Conservation (phyloP, 2,888 invertebrate species). For the Rhingia campestris region DNA sequence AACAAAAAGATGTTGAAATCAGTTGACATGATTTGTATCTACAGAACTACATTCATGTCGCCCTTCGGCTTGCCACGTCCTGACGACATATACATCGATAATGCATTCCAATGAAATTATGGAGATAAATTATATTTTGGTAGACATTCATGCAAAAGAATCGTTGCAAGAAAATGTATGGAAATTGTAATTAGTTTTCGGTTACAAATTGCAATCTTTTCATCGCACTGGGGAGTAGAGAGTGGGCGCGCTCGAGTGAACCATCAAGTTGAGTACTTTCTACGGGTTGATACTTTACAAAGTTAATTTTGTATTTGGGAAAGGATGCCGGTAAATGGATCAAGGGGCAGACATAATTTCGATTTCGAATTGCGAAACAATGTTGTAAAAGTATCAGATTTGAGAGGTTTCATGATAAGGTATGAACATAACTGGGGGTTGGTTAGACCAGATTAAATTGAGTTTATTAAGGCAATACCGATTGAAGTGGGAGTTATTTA, state of each 20-base stretch:
- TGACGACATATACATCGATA: slow-evolving; percentile 28
- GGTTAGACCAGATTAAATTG: no score
- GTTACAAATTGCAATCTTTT: slow-evolving; percentile 46
- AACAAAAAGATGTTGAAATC: slow-evolving; percentile 48
- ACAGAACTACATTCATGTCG: slow-evolving; percentile 21
- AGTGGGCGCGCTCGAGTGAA: slow-evolving; percentile 9
- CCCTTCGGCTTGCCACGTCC: slow-evolving; percentile 2
- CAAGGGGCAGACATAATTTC: neutral
- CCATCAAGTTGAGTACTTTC: slow-evolving; percentile 15
- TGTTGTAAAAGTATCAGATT: neutral
- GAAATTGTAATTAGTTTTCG: slow-evolving; percentile 63
- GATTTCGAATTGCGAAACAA: slow-evolving; percentile 3
- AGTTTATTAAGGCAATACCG: no score
- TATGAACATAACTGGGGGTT: no score
- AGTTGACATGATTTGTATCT: slow-evolving; percentile 58
- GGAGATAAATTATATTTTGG: slow-evolving; percentile 51
- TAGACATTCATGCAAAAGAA: slow-evolving; percentile 2
- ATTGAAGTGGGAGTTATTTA: no score
- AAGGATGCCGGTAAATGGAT: neutral
- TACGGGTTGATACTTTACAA: slow-evolving; percentile 4
- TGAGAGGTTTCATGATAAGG: neutral
- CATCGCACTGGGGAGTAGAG: neutral
- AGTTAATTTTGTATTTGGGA: slow-evolving; percentile 4
- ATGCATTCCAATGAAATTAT: slow-evolving; percentile 63
- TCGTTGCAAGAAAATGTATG: slow-evolving; percentile 36